phyloP scores from a whole-genome alignment of 1,140 invertebrate genomes.

The Acromyrmex echinatior region DNA sequence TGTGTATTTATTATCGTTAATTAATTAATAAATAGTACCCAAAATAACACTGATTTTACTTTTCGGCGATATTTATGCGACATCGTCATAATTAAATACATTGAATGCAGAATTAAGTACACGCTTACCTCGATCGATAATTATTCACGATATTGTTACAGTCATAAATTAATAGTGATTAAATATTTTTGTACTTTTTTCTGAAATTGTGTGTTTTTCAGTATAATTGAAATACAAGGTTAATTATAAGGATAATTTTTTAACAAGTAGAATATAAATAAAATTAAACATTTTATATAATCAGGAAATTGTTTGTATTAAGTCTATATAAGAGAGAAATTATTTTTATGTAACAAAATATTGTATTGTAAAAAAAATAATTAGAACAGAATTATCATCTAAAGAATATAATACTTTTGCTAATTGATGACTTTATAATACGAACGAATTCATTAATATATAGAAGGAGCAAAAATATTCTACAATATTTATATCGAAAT shows the following conservation, averaged over 20 bases:
- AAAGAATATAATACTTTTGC: neutral
- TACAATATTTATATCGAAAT: neutral
- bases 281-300: conserved; percentile 2
- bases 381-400: neutral
- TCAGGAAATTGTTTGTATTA: neutral
- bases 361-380: neutral
- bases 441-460: neutral
- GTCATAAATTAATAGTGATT: neutral
- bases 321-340: neutral
- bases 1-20: neutral
- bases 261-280: neutral
- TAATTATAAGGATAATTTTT: neutral
- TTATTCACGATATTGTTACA: neutral
- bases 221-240: too few species aligned
- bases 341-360: neutral
- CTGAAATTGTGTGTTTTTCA: too few species aligned
- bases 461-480: neutral
- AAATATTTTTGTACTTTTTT: neutral
- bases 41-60: conserved; percentile 37
- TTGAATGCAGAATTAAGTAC: conserved; percentile 8
- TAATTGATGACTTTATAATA: neutral
- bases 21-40: conserved; percentile 7
- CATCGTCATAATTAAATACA: neutral
- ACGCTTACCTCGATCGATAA: neutral
- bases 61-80: neutral